phyloP scores from a whole-genome alignment of 2,888 invertebrate genomes.

The Drosophila ezoana region DNA sequence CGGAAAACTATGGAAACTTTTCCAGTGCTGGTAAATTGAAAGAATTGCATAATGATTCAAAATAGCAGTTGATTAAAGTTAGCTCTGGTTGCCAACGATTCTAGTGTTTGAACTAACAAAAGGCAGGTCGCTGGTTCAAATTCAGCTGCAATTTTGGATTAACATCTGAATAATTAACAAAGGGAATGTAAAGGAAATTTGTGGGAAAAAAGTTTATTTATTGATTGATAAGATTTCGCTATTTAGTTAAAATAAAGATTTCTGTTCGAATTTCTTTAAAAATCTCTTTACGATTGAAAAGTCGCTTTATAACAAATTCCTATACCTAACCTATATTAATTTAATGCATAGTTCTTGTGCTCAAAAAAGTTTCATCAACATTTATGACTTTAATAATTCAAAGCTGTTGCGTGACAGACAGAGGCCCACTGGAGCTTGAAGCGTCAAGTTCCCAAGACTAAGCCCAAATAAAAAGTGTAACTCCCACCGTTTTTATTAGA shows the following conservation, averaged over 20 bases:
- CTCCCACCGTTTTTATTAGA: slow-evolving; percentile 77
- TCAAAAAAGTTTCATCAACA: slow-evolving; percentile 39
- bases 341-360: not conserved
- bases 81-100: too few relatives aligned
- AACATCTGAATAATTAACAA: too few relatives aligned
- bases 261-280: too few relatives aligned
- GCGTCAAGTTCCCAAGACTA: slow-evolving; percentile 44
- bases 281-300: too few relatives aligned
- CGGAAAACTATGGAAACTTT: not conserved
- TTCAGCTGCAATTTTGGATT: too few relatives aligned
- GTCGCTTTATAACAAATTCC: not conserved
- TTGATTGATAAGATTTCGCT: too few relatives aligned
- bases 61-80: not conserved
- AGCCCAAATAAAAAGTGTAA: slow-evolving; percentile 33
- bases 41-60: not conserved
- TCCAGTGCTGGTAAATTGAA: not conserved
- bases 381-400: slow-evolving; percentile 66
- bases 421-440: slow-evolving; percentile 26
- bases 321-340: slow-evolving; percentile 1
- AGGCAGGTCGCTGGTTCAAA: too few relatives aligned
- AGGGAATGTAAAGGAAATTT: too few relatives aligned
- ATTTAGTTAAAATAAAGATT: too few relatives aligned
- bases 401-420: slow-evolving; percentile 32
- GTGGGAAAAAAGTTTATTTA: too few relatives aligned
- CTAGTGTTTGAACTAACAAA: too few relatives aligned